These are phyloP conservation scores for Monomorium pharaonis DNA, from an alignment of 1,140 invertebrate species.

Conservation along the genomic window DNA sequence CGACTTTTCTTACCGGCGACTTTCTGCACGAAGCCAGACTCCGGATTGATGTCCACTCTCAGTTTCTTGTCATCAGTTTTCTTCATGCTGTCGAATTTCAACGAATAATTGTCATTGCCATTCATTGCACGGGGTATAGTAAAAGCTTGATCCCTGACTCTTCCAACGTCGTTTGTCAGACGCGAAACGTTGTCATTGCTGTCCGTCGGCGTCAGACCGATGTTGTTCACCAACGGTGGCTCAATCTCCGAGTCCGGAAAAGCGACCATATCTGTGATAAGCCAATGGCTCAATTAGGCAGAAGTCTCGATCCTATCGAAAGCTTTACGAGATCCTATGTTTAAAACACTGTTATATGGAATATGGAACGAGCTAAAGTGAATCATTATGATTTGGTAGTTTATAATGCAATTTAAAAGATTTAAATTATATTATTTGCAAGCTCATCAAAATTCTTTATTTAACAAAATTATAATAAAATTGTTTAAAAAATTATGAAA, in stretches of 20 bases:
- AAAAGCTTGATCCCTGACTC: conserved; percentile 54
- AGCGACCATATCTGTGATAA: conserved; percentile 82
- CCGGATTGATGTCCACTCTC: conserved; percentile 68
- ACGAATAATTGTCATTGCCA: conserved; percentile 63
- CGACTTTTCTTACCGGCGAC: conserved; percentile 75
- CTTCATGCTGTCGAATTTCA: conserved; percentile 61
- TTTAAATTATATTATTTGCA: too few relatives aligned
- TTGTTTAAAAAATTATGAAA: too few relatives aligned
- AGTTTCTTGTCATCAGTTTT: conserved; percentile 62
- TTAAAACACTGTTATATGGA: too few relatives aligned
- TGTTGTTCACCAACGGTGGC: conserved; percentile 72
- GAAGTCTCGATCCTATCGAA: too few relatives aligned
- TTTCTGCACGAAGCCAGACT: conserved; percentile 76
- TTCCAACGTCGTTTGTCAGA: conserved; percentile 10
- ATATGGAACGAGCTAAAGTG: too few relatives aligned
- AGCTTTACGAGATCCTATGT: too few relatives aligned
- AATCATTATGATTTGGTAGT: too few relatives aligned
- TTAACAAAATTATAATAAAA: too few relatives aligned
- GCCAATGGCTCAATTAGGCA: not conserved
- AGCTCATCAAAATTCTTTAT: too few relatives aligned
- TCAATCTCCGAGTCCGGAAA: conserved; percentile 79
- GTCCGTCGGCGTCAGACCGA: conserved; percentile 57
- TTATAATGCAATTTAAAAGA: too few relatives aligned
- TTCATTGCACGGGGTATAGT: conserved; percentile 26
- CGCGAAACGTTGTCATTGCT: conserved; percentile 18